phyloP scores from a whole-genome alignment of 2,888 invertebrate species.

The Strigamia maritima region DNA sequence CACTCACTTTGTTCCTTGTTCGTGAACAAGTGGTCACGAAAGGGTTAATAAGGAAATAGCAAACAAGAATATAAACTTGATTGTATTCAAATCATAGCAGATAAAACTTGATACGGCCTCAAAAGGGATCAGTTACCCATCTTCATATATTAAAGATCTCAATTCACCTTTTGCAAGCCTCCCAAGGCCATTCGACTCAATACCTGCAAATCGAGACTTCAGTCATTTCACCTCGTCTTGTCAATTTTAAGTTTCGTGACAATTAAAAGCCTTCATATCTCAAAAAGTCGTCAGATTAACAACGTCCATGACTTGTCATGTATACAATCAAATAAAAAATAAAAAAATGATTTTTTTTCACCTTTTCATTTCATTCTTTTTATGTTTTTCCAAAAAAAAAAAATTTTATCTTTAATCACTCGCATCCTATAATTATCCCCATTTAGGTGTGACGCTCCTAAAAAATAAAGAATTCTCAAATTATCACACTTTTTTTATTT shows the following conservation, averaged over 20 bases:
- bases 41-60: conserved; percentile 10
- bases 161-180: background rate
- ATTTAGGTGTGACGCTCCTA: conserved; percentile 1
- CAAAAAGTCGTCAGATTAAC: background rate
- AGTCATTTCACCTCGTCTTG: too few species aligned
- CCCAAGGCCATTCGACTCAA: background rate
- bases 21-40: conserved; percentile 15
- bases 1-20: background rate
- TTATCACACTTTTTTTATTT: background rate
- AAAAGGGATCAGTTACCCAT: conserved; percentile 15
- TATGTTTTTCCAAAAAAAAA: background rate
- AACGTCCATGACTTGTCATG: background rate
- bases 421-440: background rate
- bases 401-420: background rate
- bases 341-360: background rate
- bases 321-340: background rate
- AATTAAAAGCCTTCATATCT: background rate
- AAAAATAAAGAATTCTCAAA: background rate
- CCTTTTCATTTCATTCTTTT: background rate
- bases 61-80: conserved; percentile 9
- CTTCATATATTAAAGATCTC: conserved; percentile 6
- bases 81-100: background rate
- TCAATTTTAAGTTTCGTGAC: background rate
- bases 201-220: too few species aligned
- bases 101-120: conserved; percentile 9